A percentile compares a stretch with the other conserved stretches of the same genome.
phyloP scores from a whole-genome alignment of 2,797 vertebrate species.

The Oophaga sylvatica region DNA sequence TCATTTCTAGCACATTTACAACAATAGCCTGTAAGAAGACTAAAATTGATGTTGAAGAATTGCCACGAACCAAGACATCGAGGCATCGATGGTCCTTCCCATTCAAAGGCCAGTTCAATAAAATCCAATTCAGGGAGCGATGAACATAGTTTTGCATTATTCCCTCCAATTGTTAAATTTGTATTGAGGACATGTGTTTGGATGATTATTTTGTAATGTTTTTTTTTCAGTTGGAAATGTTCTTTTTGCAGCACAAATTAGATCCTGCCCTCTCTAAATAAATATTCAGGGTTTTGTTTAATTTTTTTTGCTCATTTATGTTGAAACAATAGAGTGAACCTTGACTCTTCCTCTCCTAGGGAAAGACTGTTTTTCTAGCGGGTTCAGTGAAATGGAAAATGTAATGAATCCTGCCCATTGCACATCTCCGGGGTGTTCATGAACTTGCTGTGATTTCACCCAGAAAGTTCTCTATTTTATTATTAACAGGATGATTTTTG shows the following conservation, averaged over 20 bases:
- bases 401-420: conserved; percentile 59
- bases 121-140: not conserved
- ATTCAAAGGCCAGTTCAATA: not conserved
- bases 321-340: conserved; percentile 52
- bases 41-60: not conserved
- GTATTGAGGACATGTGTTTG: not conserved
- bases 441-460: conserved; percentile 62
- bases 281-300: conserved; percentile 23
- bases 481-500: conserved; percentile 60
- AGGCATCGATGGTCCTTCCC: not conserved
- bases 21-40: not conserved
- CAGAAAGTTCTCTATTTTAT: conserved; percentile 58
- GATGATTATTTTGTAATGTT: conserved; percentile 1
- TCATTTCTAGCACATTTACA: too few species aligned
- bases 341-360: conserved; percentile 44
- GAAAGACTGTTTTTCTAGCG: conserved; percentile 46
- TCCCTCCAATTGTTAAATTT: not conserved
- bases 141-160: not conserved
- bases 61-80: not conserved
- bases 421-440: conserved; percentile 54
- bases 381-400: conserved; percentile 59
- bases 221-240: not conserved
- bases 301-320: conserved; percentile 32
- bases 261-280: not conserved
- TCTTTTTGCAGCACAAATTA: not conserved